Evolutionary conservation across 2,797 vertebrate genomes (phyloP).

Genomic region (Sparidentex hasta): DNA sequence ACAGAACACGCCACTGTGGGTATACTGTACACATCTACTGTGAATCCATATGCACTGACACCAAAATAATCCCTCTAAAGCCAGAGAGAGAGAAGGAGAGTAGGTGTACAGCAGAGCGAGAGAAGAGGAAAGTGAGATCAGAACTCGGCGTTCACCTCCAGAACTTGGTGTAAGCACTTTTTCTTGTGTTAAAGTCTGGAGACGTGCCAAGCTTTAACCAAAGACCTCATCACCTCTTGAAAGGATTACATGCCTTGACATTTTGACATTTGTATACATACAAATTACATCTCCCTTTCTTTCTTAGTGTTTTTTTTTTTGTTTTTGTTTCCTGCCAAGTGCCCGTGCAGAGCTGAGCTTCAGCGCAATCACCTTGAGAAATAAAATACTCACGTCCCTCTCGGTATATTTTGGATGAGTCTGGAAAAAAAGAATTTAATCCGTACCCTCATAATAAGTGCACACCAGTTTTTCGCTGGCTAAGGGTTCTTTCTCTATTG

Average conservation of each 20-base stretch:
- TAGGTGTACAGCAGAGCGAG: slow-evolving; percentile 29
- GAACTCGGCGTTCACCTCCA: slow-evolving; percentile 67
- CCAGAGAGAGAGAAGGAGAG: slow-evolving; percentile 25
- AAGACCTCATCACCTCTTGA: slow-evolving; percentile 74
- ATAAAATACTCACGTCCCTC: background rate
- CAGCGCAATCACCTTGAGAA: slow-evolving; percentile 37
- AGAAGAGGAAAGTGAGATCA: slow-evolving; percentile 58
- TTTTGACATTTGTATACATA: slow-evolving; percentile 82
- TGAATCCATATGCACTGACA: slow-evolving; percentile 68
- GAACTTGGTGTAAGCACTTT: slow-evolving; percentile 74
- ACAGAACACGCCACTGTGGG: slow-evolving; percentile 52
- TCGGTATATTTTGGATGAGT: background rate
- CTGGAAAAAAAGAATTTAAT: background rate
- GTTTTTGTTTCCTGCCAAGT: slow-evolving; percentile 50
- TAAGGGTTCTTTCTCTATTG: background rate
- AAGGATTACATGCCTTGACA: slow-evolving; percentile 85
- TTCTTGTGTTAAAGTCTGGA: slow-evolving; percentile 63
- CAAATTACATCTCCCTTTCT: slow-evolving; percentile 66
- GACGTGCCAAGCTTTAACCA: slow-evolving; percentile 60
- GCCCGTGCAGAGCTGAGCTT: slow-evolving; percentile 33
- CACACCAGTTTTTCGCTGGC: background rate
- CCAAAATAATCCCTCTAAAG: slow-evolving; percentile 70
- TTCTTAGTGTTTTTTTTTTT: slow-evolving; percentile 34
- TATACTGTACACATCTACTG: slow-evolving; percentile 53
- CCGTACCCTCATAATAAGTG: background rate